A percentile compares a stretch with the other conserved stretches of the same genome.
Conservation (phyloP, 1,140 invertebrate species). For the Drosophila lacertosa region DNA sequence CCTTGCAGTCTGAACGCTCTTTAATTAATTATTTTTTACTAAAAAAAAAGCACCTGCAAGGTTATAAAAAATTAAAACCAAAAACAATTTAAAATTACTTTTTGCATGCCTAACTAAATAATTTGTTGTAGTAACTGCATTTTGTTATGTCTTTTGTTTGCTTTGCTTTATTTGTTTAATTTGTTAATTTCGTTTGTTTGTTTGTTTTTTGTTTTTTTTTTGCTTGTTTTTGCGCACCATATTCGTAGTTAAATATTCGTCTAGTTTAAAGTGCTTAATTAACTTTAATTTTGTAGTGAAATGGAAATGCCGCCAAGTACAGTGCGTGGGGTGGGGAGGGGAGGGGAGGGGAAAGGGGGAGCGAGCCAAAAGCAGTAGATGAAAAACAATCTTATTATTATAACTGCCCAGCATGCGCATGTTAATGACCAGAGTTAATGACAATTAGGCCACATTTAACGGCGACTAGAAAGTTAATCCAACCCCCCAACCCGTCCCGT, state of each 20-base stretch:
- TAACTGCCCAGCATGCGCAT: conserved; percentile 71
- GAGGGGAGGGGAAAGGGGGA: conserved; percentile 2
- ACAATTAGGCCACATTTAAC: conserved; percentile 72
- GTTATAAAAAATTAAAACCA: background rate
- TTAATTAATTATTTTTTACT: background rate
- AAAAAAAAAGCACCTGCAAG: conserved; percentile 13
- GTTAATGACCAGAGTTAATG: conserved; percentile 71
- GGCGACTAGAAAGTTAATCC: conserved; percentile 31
- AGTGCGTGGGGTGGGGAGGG: too few relatives aligned
- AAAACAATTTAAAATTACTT: background rate
- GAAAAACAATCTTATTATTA: too few relatives aligned
- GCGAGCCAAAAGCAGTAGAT: conserved; percentile 25
- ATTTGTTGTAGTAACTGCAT: conserved; percentile 27
- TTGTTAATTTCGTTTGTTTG: conserved; percentile 34
- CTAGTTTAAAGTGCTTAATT: conserved; percentile 58
- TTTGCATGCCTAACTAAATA: conserved; percentile 36
- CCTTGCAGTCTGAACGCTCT: conserved; percentile 23
- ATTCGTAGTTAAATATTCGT: conserved; percentile 38
- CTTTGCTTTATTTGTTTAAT: conserved; percentile 31
- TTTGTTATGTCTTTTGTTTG: conserved; percentile 20
- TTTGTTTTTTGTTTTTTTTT: conserved; percentile 48
- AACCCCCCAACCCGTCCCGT: background rate
- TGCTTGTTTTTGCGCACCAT: conserved; percentile 36
- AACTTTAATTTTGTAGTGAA: conserved; percentile 36
- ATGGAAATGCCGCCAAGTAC: conserved; percentile 35